Base-by-base conservation (phyloP, 1,140 invertebrate genomes). In the Drosophila lini region DNA sequence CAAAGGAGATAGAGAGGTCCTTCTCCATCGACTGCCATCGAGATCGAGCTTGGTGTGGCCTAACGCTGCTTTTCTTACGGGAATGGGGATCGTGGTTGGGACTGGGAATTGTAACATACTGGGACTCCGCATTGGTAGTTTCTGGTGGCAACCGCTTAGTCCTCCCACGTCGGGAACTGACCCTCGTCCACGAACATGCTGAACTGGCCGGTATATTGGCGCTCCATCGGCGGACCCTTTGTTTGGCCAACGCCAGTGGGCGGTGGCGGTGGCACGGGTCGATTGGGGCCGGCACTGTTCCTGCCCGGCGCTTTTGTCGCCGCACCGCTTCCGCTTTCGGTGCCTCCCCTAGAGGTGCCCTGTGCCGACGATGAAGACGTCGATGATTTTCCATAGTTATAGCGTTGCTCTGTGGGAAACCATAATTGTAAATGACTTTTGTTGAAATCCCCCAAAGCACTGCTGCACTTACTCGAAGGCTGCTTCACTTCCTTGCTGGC, bases 121-220 rank as follows among this genome's bases (percentile, higher is more conserved):
- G 38, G 48, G 19, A 31, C 9, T 11, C 25, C 28, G 34, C 25
- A 10, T 47, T 25, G 36, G 10, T 15, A 3, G 13, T n/a, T 28
- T 5, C 1, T 15, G 25, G 22, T 19, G 13, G 16, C 50, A 34
- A 7, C 25, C 9, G 63, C 60, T 92, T 92, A 92, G 62, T 92
- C 92, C 22, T 92, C 91, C 92, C 92, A 92, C 69, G 70, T 76
- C 31, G 92, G 92, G 70, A 92, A 92, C 67, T 91, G 84, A 42
- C 88, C 78, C 74, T 92, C 92, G 74, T 92, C 92, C 22, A 92
- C 78, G 41, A 92, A 92, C 85, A 92, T 92, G 71, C 84, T 90
- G 28, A 92, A 92, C 64, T 88, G 83, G 3, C 83, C 83, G 19
- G 83, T 88, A 57, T 88, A 88, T 31, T 89, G 84, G 58, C 86